Conservation (phyloP, 2,113 vertebrate genomes). For the Dasyurus viverrinus region DNA sequence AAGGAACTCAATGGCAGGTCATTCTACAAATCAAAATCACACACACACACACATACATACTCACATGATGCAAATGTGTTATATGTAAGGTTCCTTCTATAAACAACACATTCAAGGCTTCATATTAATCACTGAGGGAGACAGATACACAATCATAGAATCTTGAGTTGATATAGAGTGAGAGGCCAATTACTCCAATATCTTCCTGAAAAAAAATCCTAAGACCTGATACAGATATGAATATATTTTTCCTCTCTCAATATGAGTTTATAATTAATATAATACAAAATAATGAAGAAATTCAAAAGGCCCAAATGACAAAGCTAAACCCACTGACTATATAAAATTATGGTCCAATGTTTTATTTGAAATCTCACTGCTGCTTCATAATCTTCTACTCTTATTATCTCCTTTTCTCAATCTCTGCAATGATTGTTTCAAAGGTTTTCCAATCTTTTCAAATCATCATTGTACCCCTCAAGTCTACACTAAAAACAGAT, state of each 20-base stretch:
- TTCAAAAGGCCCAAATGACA: neutral
- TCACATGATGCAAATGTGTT: neutral
- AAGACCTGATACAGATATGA: neutral
- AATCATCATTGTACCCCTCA: too few species aligned
- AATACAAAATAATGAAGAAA: neutral
- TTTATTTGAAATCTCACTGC: too few species aligned
- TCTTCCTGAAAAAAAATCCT: neutral
- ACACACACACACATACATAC: neutral
- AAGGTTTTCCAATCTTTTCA: too few species aligned
- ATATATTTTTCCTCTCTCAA: neutral
- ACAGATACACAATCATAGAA: neutral
- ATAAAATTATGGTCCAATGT: too few species aligned
- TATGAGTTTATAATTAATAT: neutral
- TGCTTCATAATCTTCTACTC: too few species aligned
- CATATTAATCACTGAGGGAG: neutral
- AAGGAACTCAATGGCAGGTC: neutral
- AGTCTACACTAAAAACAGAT: too few species aligned
- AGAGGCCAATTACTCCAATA: neutral
- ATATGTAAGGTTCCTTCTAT: neutral
- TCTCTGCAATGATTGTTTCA: too few species aligned
- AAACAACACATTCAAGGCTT: neutral
- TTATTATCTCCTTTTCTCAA: too few species aligned
- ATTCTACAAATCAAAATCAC: neutral
- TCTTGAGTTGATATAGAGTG: neutral
- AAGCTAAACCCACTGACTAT: too few species aligned